Evolutionary conservation across 1,140 invertebrate genomes (phyloP).

Genomic region (Trinorchestia longiramus): DNA sequence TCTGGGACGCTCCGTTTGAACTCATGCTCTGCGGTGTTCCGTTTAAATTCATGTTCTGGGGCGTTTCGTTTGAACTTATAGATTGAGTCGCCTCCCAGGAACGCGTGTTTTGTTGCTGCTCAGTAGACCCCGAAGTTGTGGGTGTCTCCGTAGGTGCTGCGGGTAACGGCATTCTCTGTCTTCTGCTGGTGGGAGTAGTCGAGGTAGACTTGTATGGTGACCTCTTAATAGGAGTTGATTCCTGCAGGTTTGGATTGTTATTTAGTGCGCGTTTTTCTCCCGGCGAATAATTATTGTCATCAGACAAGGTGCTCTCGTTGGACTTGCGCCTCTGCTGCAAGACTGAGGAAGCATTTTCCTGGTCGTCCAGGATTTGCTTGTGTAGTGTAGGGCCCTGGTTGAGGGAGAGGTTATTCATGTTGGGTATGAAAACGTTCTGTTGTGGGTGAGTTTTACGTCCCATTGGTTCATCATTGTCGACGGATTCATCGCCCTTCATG

Average conservation of each 20-base stretch:
- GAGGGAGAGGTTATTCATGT: slow-evolving; percentile 33
- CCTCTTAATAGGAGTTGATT: background rate
- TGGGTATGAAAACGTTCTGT: background rate
- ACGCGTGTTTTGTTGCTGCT: background rate
- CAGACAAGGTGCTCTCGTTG: slow-evolving; percentile 2
- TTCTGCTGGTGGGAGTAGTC: background rate
- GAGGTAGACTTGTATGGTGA: background rate
- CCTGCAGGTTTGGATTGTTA: background rate
- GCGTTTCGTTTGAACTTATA: background rate
- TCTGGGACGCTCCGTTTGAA: background rate
- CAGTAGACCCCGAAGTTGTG: background rate
- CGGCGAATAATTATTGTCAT: background rate
- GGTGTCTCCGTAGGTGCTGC: background rate
- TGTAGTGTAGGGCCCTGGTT: background rate
- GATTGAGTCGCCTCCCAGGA: background rate
- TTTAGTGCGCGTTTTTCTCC: background rate
- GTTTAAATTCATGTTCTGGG: background rate
- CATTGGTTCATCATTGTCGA: background rate
- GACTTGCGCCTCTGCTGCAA: background rate
- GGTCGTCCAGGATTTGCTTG: background rate
- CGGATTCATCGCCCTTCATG: background rate
- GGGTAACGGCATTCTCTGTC: slow-evolving; percentile 22
- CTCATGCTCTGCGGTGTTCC: background rate
- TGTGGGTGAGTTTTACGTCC: background rate
- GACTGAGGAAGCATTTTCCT: background rate